These are phyloP conservation scores for Caenorhabditis panamensis DNA, from an alignment of 2,888 invertebrate species.

Conservation along the genomic window DNA sequence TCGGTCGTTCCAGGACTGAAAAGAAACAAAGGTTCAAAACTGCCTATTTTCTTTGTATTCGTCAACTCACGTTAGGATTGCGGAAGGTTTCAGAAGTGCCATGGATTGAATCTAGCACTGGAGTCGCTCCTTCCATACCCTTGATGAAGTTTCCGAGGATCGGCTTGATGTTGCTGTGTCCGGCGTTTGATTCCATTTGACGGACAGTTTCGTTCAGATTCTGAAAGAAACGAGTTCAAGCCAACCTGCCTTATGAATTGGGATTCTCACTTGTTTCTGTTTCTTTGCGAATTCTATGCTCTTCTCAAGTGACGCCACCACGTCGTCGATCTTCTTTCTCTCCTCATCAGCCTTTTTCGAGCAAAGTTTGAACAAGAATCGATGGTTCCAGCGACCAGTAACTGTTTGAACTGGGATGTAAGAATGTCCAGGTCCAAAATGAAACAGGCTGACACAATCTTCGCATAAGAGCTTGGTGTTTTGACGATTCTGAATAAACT, in stretches of 20 bases:
- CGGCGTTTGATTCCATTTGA: constrained; percentile 8
- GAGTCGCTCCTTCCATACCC: background rate
- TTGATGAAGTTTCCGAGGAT: constrained; percentile 16
- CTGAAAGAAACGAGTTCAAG: background rate
- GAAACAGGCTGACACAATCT: too few relatives aligned
- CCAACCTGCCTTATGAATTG: too few relatives aligned
- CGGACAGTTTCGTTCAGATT: constrained; percentile 20
- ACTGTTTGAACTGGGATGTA: background rate
- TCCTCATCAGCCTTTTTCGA: background rate
- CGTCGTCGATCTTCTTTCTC: background rate
- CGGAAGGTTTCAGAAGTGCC: background rate
- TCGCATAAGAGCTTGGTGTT: too few relatives aligned
- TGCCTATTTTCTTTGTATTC: too few relatives aligned
- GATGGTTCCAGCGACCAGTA: background rate
- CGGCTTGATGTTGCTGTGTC: background rate
- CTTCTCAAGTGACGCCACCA: background rate
- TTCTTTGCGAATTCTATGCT: background rate
- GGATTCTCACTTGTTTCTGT: background rate
- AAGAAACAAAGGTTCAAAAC: too few relatives aligned
- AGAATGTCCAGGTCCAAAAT: too few relatives aligned
- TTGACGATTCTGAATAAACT: too few relatives aligned
- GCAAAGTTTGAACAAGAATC: background rate
- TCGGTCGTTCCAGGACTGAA: too few relatives aligned
- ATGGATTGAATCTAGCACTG: too few relatives aligned
- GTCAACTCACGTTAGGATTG: too few relatives aligned